Evolutionary conservation across 2,888 invertebrate genomes (phyloP).

Genomic region (Apotomis capreana): DNA sequence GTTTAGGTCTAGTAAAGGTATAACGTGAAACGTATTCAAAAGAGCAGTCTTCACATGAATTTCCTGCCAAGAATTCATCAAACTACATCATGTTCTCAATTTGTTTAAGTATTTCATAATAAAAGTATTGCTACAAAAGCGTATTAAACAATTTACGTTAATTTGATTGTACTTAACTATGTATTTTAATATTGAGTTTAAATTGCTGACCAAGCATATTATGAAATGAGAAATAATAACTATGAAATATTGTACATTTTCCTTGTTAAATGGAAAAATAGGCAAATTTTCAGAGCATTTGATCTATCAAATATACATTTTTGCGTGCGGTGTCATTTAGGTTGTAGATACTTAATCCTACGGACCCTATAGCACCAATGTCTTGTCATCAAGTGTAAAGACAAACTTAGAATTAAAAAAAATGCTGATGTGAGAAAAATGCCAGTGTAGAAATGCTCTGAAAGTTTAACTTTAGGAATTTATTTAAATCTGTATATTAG

Average conservation of each 20-base stretch:
- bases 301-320: not conserved
- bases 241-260: not conserved
- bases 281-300: not conserved
- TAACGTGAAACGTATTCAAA: too few species aligned
- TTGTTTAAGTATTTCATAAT: slow-evolving; percentile 1
- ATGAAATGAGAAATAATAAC: not conserved
- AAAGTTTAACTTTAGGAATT: not conserved
- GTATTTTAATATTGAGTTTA: slow-evolving; percentile 6
- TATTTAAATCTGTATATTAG: slow-evolving; percentile 7
- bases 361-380: too few species aligned
- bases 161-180: slow-evolving; percentile 27
- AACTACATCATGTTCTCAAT: slow-evolving; percentile 13
- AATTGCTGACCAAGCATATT: slow-evolving; percentile 1
- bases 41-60: not conserved
- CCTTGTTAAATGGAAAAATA: not conserved
- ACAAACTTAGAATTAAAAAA: too few species aligned
- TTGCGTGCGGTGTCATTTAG: too few species aligned
- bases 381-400: too few species aligned
- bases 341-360: too few species aligned
- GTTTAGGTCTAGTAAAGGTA: not conserved
- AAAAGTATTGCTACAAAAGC: slow-evolving; percentile 15
- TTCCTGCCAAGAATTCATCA: slow-evolving; percentile 7
- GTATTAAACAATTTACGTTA: slow-evolving; percentile 2
- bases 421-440: too few species aligned
- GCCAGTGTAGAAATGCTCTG: not conserved